Percentiles rank a stretch among this genome's conserved stretches.
Evolutionary conservation across 2,888 invertebrate species (phyloP).

Genomic region (Hydrotaea cyrtoneurina): DNA sequence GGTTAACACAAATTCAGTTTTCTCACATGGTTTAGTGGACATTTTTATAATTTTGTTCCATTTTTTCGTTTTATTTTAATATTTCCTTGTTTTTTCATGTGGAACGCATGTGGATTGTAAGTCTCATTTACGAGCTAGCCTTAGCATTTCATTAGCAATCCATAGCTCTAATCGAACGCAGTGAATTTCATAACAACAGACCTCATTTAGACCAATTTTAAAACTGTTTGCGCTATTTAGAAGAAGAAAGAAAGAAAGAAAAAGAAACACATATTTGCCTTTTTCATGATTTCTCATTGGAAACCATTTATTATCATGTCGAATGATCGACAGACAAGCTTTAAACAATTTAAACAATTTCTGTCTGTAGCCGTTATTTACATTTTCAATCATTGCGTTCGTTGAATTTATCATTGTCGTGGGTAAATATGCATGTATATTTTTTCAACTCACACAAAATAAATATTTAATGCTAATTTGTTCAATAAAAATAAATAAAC

Average conservation of each 20-base stretch:
- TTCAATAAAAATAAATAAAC: background rate
- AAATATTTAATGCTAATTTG: conserved; percentile 29
- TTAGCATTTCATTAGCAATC: background rate
- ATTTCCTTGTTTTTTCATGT: background rate
- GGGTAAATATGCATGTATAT: background rate
- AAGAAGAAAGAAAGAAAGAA: too few species aligned
- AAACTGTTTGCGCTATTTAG: background rate
- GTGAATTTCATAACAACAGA: background rate
- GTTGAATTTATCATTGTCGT: conserved; percentile 20
- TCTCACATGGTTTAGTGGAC: background rate
- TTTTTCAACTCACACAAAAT: background rate
- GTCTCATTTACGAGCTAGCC: background rate
- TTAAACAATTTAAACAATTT: conserved; percentile 15
- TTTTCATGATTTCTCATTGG: background rate
- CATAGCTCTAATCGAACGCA: background rate
- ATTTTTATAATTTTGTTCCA: background rate
- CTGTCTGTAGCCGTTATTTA: conserved; percentile 3
- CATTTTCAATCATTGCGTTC: conserved; percentile 22
- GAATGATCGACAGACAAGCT: background rate
- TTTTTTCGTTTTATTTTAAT: background rate
- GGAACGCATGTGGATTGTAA: conserved; percentile 11
- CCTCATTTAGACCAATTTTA: background rate
- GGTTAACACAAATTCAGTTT: too few species aligned
- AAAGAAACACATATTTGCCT: background rate
- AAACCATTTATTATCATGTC: conserved; percentile 17